Evolutionary conservation across 2,797 vertebrate genomes (phyloP), one percentile per base, ranked within the genome.

Genomic region (Cossypha polioptera): DNA sequence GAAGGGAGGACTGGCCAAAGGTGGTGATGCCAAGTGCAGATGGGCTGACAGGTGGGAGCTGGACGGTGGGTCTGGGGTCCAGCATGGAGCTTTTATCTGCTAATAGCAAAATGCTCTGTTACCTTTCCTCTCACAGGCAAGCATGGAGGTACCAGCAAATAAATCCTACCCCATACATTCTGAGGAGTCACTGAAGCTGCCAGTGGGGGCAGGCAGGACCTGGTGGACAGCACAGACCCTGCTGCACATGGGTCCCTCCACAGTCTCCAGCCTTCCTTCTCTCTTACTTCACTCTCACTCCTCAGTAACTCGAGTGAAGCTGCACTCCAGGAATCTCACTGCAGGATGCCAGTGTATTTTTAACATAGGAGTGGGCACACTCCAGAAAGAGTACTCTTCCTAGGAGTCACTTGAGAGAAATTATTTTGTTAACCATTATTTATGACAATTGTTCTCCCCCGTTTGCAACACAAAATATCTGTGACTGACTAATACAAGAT

Each of bases 341-440:
- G 85, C 13, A 88, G 79, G 45, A n/a, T 48, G 45, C 59, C 75
- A 33, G 59, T 22, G 40, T 86, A 58, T 91, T 96, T 91, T 83
- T 91, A 86, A 43, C 50, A 9, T 4, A 55, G 58, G 68, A 88
- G 33, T 12, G 35, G 66, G 82, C 47, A 78, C 17, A 75, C 48
- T 69, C 58, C 55, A 86, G 54, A 47, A 62, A 16, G 28, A 28
- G 58, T 6, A 14, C 29, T 4, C 26, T 6, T 48, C 8, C 42
- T 5, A 42, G 35, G 21, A 80, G 33, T 38, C n/a, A 19, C 18
- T 31, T n/a, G 55, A 68, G 71, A 81, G 50, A 62, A 71, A 58
- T 63, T 3, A 33, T 29, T 88, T 69, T 20, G 33, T 54, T 53
- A 36, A 40, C 33, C 5, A 2, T 67, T 78, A 53, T 65, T 90